phyloP scores from a whole-genome alignment of 1,140 invertebrate species.

The Panagrolaimus sp. region DNA sequence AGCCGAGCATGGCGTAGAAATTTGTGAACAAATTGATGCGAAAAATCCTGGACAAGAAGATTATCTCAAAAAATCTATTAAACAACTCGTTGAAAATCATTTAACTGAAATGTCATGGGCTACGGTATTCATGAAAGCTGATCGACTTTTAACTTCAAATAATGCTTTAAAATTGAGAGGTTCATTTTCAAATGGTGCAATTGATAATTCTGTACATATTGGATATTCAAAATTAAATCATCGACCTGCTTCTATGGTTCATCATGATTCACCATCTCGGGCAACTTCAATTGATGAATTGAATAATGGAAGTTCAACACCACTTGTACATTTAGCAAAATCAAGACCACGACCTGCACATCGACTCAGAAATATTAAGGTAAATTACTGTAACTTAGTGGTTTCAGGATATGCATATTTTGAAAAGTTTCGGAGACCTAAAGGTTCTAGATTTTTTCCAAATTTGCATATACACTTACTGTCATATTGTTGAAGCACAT shows the following conservation, averaged over 20 bases:
- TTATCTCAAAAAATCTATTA: constrained; percentile 15
- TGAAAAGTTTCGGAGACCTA: background rate
- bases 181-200: constrained; percentile 24
- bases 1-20: background rate
- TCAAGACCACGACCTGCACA: constrained; percentile 29
- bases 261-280: background rate
- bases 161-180: constrained; percentile 26
- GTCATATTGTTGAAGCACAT: too few relatives aligned
- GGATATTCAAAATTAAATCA: constrained; percentile 14
- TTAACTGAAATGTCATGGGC: constrained; percentile 24
- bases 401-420: background rate
- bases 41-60: constrained; percentile 7
- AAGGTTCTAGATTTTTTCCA: background rate
- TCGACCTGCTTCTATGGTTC: constrained; percentile 23
- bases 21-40: background rate
- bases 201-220: constrained; percentile 27
- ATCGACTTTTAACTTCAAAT: constrained; percentile 19
- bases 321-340: constrained; percentile 30
- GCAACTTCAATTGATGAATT: constrained; percentile 11
- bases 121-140: constrained; percentile 16
- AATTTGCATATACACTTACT: constrained; percentile 18
- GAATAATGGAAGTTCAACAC: constrained; percentile 17
- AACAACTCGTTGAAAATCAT: constrained; percentile 16
- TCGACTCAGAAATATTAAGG: background rate
- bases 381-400: background rate